These are phyloP conservation scores for Passerina amoena DNA, from an alignment of 2,113 vertebrate genomes.

Conservation along the genomic window DNA sequence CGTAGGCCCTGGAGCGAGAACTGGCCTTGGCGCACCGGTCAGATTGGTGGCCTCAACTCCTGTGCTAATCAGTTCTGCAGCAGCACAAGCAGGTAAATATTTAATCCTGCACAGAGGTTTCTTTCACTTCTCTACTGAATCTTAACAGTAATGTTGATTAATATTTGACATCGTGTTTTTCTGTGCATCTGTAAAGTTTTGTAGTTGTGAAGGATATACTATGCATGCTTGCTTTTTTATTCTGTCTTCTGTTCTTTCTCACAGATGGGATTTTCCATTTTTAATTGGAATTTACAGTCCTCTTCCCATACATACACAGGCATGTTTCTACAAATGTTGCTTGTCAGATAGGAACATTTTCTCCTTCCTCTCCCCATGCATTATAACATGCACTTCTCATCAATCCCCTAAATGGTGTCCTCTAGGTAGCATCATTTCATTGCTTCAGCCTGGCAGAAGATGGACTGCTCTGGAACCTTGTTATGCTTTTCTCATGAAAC, in stretches of 20 bases:
- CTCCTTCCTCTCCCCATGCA: conserved; percentile 11
- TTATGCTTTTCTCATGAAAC: not conserved
- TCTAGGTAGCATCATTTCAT: conserved; percentile 36
- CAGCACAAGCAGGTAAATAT: conserved; percentile 89
- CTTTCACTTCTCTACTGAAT: not conserved
- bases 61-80: conserved; percentile 92
- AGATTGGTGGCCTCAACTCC: conserved; percentile 91
- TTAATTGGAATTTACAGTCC: not conserved
- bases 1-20: conserved; percentile 91
- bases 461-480: conserved; percentile 8
- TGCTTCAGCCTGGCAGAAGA: conserved; percentile 48
- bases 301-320: not conserved
- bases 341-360: not conserved
- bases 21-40: conserved; percentile 89
- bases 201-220: not conserved
- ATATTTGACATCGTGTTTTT: not conserved
- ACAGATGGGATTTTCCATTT: not conserved
- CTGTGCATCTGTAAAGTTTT: not conserved
- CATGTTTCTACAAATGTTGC: not conserved
- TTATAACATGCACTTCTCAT: conserved; percentile 24
- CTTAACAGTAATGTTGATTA: not conserved
- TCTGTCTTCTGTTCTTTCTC: not conserved
- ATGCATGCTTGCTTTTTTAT: not conserved
- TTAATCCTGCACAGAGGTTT: not conserved
- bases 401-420: not conserved